These are phyloP conservation scores for Uropetala carovei DNA, from an alignment of 2,888 invertebrate species.

Conservation along the genomic window DNA sequence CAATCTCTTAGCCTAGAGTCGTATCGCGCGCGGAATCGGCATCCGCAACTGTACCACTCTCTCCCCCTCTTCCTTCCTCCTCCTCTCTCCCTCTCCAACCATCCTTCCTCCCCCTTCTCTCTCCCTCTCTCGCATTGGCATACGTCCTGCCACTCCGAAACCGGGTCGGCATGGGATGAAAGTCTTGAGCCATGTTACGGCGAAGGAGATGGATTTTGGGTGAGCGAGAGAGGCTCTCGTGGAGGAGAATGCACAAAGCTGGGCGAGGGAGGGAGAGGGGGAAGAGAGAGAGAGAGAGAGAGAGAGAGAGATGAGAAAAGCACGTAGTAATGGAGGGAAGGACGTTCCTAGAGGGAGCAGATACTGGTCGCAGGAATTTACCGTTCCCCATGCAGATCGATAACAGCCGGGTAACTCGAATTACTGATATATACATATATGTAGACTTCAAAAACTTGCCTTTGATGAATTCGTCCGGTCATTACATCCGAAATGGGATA, in stretches of 20 bases:
- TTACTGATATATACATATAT: too few species aligned
- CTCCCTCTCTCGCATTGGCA: neutral
- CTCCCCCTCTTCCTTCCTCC: too few species aligned
- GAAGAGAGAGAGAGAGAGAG: neutral
- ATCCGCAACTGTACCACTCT: too few species aligned
- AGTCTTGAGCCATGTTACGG: constrained; percentile 10
- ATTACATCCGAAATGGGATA: too few species aligned
- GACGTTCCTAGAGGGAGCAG: too few species aligned
- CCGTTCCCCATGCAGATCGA: too few species aligned
- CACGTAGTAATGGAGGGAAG: too few species aligned
- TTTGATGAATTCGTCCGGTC: too few species aligned
- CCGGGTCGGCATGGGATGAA: neutral
- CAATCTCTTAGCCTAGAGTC: neutral
- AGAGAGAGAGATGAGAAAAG: neutral
- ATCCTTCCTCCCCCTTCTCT: neutral
- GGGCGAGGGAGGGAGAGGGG: neutral
- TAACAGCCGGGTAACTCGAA: too few species aligned
- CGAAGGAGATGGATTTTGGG: constrained; percentile 4
- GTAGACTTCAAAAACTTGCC: too few species aligned
- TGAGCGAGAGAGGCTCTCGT: neutral
- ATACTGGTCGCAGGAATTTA: too few species aligned
- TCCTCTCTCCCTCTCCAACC: neutral
- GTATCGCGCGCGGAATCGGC: too few species aligned
- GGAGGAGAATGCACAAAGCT: neutral
- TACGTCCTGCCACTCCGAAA: neutral